Conservation (phyloP, 2,113 vertebrate genomes). For the Tympanuchus pallidicinctus region DNA sequence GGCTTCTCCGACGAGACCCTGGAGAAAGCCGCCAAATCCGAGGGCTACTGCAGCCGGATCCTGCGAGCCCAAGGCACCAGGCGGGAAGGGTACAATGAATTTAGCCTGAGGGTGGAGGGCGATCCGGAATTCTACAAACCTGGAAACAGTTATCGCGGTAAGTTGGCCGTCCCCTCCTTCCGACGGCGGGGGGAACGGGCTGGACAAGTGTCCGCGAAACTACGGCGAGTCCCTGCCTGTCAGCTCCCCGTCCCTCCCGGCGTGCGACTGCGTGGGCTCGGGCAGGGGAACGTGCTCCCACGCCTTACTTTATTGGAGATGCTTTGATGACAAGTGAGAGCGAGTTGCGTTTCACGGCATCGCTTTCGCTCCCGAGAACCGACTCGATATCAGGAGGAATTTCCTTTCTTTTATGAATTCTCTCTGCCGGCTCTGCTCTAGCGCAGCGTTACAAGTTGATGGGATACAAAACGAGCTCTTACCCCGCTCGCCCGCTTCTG, state of each 20-base stretch:
- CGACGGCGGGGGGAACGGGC: fast-evolving
- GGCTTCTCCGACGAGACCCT: constrained; percentile 91
- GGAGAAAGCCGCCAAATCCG: constrained; percentile 87
- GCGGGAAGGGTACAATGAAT: constrained; percentile 92
- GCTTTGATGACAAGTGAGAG: constrained; percentile 48
- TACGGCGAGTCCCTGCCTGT: background rate
- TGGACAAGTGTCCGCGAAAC: background rate
- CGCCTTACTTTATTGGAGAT: constrained; percentile 39
- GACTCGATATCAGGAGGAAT: background rate
- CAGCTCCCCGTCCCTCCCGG: background rate
- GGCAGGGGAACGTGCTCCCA: background rate
- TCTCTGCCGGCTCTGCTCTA: background rate
- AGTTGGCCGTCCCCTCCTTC: constrained; percentile 38
- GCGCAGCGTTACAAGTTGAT: background rate
- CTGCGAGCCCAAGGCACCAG: constrained; percentile 89
- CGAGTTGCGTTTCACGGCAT: constrained; percentile 3
- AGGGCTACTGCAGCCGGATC: constrained; percentile 95
- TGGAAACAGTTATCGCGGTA: constrained; percentile 96
- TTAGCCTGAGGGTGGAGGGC: constrained; percentile 94
- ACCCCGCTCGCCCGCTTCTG: background rate
- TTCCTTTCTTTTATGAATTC: background rate
- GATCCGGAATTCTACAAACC: constrained; percentile 96
- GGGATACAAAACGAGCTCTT: background rate
- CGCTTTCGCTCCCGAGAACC: background rate
- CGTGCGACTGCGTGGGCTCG: background rate